phyloP scores from a whole-genome alignment of 1,140 invertebrate species.

The Drosophila equinoxialis region DNA sequence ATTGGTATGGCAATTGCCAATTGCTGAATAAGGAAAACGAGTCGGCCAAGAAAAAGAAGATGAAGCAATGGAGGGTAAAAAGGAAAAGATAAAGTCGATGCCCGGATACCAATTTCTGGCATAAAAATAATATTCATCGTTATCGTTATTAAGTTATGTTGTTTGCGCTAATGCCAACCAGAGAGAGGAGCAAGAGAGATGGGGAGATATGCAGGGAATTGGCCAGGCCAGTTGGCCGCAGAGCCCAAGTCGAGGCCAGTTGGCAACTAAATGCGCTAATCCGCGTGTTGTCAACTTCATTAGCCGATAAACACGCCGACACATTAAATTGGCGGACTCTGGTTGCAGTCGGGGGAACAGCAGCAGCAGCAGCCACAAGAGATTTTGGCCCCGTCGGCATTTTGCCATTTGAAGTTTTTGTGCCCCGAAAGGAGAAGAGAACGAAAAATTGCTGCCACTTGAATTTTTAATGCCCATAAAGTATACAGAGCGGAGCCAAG shows the following conservation, averaged over 20 bases:
- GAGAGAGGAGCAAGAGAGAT: neutral
- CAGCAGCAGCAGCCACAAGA: no score
- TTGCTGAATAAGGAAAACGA: slow-evolving; percentile 5
- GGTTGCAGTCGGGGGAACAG: slow-evolving; percentile 1
- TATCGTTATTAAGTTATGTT: slow-evolving; percentile 81
- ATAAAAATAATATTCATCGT: slow-evolving; percentile 82
- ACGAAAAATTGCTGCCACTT: slow-evolving; percentile 83
- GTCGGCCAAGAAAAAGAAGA: neutral
- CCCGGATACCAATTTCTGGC: slow-evolving; percentile 54
- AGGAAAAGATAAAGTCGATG: slow-evolving; percentile 36
- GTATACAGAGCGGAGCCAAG: slow-evolving; percentile 61
- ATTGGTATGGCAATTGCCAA: slow-evolving; percentile 13
- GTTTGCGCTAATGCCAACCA: slow-evolving; percentile 67
- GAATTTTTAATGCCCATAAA: slow-evolving; percentile 83
- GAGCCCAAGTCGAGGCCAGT: slow-evolving; percentile 28
- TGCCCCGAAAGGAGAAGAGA: slow-evolving; percentile 34
- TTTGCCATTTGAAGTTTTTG: slow-evolving; percentile 71
- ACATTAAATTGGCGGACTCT: slow-evolving; percentile 75
- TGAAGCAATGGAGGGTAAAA: neutral
- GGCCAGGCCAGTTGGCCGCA: slow-evolving; percentile 39
- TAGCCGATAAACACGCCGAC: slow-evolving; percentile 83
- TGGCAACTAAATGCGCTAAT: slow-evolving; percentile 82
- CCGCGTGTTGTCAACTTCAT: slow-evolving; percentile 83
- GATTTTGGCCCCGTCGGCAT: slow-evolving; percentile 51
- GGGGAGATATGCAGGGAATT: neutral